phyloP scores from a whole-genome alignment of 92 coral and sea anemone species.

The Heliopora coerulea region DNA sequence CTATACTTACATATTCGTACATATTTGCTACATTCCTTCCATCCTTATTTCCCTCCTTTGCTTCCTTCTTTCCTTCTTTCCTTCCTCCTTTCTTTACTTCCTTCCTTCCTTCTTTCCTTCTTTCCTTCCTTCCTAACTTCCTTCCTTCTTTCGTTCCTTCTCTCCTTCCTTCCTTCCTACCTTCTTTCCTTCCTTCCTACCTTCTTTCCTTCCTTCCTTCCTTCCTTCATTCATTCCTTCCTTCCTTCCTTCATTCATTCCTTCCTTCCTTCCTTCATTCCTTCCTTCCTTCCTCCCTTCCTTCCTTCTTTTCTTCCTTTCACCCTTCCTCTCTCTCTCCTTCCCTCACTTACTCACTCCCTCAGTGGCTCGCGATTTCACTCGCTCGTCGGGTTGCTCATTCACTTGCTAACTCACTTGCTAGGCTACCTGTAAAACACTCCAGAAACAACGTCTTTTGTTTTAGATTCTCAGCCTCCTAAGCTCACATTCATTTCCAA shows the following conservation, averaged over 20 bases:
- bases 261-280: not conserved
- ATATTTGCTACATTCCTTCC: too few species aligned
- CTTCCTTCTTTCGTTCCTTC: not conserved
- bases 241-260: slow-evolving; percentile 1
- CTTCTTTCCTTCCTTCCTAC: slow-evolving; percentile 5
- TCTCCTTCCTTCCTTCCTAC: not conserved
- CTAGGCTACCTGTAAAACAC: too few species aligned
- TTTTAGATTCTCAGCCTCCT: slow-evolving; percentile 27
- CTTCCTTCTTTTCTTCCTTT: not conserved
- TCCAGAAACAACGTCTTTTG: not conserved
- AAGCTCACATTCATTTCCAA: slow-evolving; percentile 7
- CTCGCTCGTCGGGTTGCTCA: too few species aligned
- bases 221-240: slow-evolving; percentile 2
- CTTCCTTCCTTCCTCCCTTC: not conserved
- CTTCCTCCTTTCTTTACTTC: too few species aligned
- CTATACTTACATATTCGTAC: too few species aligned
- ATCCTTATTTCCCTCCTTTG: too few species aligned
- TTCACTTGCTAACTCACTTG: too few species aligned
- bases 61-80: too few species aligned
- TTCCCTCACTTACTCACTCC: not conserved
- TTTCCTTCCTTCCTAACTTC: too few species aligned
- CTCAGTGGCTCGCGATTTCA: too few species aligned
- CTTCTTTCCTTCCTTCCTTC: slow-evolving; percentile 9
- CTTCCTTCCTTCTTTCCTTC: too few species aligned
- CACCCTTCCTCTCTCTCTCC: not conserved